phyloP scores from a whole-genome alignment of 1,140 invertebrate genomes.

The Sycophaga agraensis region DNA sequence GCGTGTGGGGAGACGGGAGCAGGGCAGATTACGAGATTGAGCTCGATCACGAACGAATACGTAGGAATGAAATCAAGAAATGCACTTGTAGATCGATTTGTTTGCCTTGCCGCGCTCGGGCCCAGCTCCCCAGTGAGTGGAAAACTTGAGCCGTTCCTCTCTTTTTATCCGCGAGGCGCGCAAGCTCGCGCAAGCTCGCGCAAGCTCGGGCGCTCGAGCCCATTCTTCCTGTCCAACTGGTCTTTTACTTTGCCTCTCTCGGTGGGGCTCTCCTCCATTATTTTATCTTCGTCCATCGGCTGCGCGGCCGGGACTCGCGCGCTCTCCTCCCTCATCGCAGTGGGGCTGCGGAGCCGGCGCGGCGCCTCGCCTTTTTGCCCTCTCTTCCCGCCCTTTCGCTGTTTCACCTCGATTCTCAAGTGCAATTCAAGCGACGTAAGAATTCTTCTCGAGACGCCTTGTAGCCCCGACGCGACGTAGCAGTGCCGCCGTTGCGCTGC shows the following conservation, averaged over 20 bases:
- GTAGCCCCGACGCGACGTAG: too few relatives aligned
- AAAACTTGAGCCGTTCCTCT: constrained; percentile 15
- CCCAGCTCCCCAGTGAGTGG: constrained; percentile 23
- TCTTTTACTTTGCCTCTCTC: constrained; percentile 14
- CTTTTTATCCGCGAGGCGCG: not conserved
- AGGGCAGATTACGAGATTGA: constrained; percentile 34
- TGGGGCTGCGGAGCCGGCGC: too few relatives aligned
- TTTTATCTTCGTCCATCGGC: constrained; percentile 10
- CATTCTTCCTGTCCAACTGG: not conserved
- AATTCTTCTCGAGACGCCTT: constrained; percentile 42
- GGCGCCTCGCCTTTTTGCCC: not conserved
- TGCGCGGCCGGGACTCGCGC: not conserved
- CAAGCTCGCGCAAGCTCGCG: too few relatives aligned
- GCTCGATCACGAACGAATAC: constrained; percentile 28
- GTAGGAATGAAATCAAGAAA: constrained; percentile 46
- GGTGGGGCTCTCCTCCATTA: not conserved
- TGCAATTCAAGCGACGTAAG: constrained; percentile 43
- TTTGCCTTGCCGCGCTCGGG: constrained; percentile 43
- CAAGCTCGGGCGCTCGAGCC: not conserved
- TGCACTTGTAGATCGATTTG: constrained; percentile 50
- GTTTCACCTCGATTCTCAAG: constrained; percentile 39
- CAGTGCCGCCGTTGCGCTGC: constrained; percentile 10
- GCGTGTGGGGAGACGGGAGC: too few relatives aligned
- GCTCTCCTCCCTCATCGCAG: not conserved
- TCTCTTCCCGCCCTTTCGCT: constrained; percentile 30